Evolutionary conservation across 2,888 invertebrate genomes (phyloP), one percentile per base, ranked within the genome.

Genomic region (Subacronicta megacephala): DNA sequence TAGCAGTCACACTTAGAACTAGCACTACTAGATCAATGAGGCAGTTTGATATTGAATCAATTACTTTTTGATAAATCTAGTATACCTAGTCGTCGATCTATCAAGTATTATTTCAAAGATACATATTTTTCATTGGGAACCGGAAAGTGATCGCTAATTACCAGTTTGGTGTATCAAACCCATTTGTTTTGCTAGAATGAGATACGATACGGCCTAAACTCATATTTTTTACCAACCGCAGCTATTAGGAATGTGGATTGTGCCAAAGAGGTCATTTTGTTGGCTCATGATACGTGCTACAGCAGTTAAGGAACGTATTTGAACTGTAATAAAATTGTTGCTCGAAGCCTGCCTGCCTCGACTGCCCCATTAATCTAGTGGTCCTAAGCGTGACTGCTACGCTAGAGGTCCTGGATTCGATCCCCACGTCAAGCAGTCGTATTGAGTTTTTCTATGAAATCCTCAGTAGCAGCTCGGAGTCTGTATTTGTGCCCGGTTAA

Each of bases 101-200:
- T 50, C 40, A 42, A 33, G 50, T 20, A 26, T 33, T 17, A 38
- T n/a, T 15, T 15, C 52, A 31, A 36, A 16, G 1, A 13, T 52
- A n/a, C n/a, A n/a, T 56, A 62, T 55, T 47, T 23, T 1, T 15
- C 15, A 6, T 26, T 9, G 26, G 52, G 12, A 62, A 66, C 62
- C 58, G 63, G 58, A 50, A 49, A 37, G 31, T 52, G 68, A 58
- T 58, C 44, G 29, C 35, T 40, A 68, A 59, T 69, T 15, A 56
- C 53, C 52, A 58, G 20, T 65, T 37, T 42, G 49, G 66, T 70
- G 72, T 70, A 54, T 49, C 73, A 44, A 72, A 73, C 63, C 53
- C 57, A 72, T 73, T 72, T 45, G 72, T 42, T 63, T 52, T 73
- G 73, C 60, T 70, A 52, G 37, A 53, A 55, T 38, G 35, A 53